Conservation (phyloP, 2,113 vertebrate genomes). For the Oxyruncus cristatus region DNA sequence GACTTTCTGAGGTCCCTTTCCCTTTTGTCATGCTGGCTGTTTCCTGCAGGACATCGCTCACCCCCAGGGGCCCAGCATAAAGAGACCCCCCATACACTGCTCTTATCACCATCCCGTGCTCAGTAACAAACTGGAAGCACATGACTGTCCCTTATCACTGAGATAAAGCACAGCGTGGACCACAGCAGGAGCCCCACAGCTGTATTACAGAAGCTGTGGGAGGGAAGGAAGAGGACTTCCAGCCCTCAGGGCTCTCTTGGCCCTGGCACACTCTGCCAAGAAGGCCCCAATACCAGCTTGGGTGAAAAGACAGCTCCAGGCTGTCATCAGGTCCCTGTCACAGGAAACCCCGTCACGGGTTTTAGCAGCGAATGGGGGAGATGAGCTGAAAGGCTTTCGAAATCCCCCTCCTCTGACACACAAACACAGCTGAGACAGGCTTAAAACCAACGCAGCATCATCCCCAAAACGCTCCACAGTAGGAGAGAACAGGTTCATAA, state of each 20-base stretch:
- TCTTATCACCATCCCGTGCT: neutral
- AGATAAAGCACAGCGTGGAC: neutral
- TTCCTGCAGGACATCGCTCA: neutral
- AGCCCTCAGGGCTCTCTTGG: neutral
- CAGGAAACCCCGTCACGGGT: fast-evolving
- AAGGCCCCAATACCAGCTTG: fast-evolving
- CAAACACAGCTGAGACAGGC: neutral
- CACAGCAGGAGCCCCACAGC: neutral
- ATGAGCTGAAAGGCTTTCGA: neutral
- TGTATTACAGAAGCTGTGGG: neutral
- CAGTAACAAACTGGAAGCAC: neutral
- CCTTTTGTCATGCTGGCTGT: fast-evolving
- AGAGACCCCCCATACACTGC: neutral
- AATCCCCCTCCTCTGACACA: neutral
- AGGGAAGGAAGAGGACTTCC: neutral
- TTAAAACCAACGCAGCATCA: neutral
- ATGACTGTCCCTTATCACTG: neutral
- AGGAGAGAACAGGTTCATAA: neutral
- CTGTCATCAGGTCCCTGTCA: neutral
- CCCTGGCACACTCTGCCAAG: fast-evolving
- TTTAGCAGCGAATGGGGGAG: fast-evolving
- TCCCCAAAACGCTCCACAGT: fast-evolving
- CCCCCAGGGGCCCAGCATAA: fast-evolving
- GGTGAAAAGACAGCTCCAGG: neutral
- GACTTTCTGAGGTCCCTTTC: neutral